Conservation (phyloP, 2,888 invertebrate genomes). For the Acanthosepion esculentum region DNA sequence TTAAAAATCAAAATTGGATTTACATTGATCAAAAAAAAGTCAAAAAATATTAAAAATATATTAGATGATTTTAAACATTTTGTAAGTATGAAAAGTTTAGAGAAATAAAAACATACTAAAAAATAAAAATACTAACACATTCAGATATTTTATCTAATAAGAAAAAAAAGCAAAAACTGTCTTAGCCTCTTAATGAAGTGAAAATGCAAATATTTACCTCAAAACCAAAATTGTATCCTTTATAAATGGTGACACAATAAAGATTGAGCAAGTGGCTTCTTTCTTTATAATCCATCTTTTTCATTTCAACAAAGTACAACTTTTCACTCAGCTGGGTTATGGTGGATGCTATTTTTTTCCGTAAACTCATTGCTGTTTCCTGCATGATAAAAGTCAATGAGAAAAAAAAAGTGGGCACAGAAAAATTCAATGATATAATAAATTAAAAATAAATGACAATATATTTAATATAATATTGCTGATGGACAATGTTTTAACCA, state of each 20-base stretch:
- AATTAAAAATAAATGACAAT: too few species aligned
- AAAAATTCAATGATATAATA: too few species aligned
- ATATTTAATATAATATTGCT: too few species aligned
- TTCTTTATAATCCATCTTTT: conserved; percentile 79
- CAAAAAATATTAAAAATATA: too few species aligned
- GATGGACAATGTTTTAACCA: too few species aligned
- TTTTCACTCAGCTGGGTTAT: conserved; percentile 80
- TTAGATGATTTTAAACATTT: too few species aligned
- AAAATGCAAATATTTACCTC: conserved; percentile 77
- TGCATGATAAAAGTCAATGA: conserved; percentile 64
- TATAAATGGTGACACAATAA: conserved; percentile 86
- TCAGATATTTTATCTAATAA: background rate
- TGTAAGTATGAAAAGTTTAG: background rate
- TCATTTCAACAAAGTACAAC: conserved; percentile 77
- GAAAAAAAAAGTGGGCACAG: too few species aligned
- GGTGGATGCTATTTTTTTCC: conserved; percentile 78
- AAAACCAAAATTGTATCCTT: conserved; percentile 91
- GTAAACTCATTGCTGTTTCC: conserved; percentile 79
- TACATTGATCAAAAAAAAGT: too few species aligned
- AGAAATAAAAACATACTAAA: background rate
- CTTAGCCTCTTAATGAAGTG: too few species aligned
- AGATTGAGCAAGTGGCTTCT: conserved; percentile 80
- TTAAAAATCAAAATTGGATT: too few species aligned
- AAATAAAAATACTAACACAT: background rate
- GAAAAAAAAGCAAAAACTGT: too few species aligned